Conservation (phyloP, 2,797 vertebrate genomes). For the Danio albolineatus region DNA sequence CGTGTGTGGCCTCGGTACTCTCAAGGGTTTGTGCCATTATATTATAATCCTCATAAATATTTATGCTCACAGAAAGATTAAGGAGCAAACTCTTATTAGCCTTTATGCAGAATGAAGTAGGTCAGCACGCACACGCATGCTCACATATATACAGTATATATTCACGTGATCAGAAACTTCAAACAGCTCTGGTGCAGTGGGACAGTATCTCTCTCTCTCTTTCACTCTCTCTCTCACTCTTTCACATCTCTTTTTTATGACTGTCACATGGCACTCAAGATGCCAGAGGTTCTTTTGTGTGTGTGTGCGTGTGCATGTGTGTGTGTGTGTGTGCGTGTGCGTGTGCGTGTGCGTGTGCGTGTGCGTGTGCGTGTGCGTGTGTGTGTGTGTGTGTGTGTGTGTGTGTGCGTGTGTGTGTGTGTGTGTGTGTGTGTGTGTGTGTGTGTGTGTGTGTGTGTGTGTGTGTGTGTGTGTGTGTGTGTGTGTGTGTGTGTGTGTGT, state of each 20-base stretch:
- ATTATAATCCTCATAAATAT: slow-evolving; percentile 66
- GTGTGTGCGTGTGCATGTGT: slow-evolving; percentile 19
- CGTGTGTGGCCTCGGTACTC: slow-evolving; percentile 30
- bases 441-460: no score
- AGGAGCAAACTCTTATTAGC: slow-evolving; percentile 62
- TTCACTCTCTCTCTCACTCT: slow-evolving; percentile 6
- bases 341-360: no score
- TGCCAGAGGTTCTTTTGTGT: slow-evolving; percentile 6
- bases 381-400: no score
- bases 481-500: no score
- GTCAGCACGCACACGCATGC: slow-evolving; percentile 45
- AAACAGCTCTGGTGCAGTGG: slow-evolving; percentile 40
- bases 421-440: slow-evolving; percentile 21
- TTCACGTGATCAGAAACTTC: slow-evolving; percentile 37
- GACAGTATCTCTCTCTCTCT: not conserved
- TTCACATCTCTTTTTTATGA: not conserved
- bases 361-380: no score
- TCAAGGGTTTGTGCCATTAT: slow-evolving; percentile 54
- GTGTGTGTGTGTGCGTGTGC: no score
- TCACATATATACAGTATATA: slow-evolving; percentile 44
- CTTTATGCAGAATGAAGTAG: slow-evolving; percentile 62
- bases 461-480: no score
- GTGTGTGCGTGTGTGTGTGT: no score
- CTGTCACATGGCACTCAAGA: slow-evolving; percentile 13
- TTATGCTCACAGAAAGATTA: slow-evolving; percentile 56